These are phyloP conservation scores for Gorsachius goisagi DNA, from an alignment of 2,113 vertebrate genomes.

Conservation along the genomic window DNA sequence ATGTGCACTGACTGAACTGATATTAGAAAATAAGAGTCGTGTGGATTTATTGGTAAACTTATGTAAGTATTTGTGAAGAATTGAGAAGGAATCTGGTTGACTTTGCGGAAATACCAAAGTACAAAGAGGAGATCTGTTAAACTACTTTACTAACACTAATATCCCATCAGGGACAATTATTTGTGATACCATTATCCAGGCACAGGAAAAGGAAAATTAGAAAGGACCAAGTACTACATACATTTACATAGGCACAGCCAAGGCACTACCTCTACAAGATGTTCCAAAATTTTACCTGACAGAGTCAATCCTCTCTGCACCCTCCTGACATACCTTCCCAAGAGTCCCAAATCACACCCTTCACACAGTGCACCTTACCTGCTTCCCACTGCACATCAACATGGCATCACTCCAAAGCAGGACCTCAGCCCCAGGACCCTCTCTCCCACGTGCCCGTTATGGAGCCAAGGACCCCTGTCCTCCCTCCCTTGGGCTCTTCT, in stretches of 20 bases:
- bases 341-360: neutral
- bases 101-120: neutral
- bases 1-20: neutral
- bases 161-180: neutral
- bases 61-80: neutral
- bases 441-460: rapidly evolving
- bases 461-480: neutral
- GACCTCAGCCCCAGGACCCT: neutral
- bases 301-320: neutral
- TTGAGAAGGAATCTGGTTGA: neutral
- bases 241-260: rapidly evolving
- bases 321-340: neutral
- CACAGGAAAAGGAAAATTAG: neutral
- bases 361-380: neutral
- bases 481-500: neutral
- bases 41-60: neutral
- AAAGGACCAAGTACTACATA: neutral
- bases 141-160: neutral
- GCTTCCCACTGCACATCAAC: neutral
- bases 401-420: neutral
- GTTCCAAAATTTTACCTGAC: neutral
- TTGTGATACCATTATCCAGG: neutral
- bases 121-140: neutral
- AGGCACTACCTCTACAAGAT: neutral
- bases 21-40: neutral